These are phyloP conservation scores for Serinus canaria DNA, from an alignment of 2,113 vertebrate species.

Conservation along the genomic window DNA sequence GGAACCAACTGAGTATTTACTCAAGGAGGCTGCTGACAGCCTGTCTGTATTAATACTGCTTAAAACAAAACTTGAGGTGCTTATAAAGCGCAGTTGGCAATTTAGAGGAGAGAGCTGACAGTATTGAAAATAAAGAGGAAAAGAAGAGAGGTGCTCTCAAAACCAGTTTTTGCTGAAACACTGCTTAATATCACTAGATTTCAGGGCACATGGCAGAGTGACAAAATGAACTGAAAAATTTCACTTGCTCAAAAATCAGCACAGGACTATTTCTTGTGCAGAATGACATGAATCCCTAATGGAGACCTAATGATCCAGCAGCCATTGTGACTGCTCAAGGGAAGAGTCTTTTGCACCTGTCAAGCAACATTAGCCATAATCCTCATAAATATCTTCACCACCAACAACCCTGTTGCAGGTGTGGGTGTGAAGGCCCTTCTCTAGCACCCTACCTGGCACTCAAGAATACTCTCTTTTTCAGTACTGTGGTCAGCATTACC, in stretches of 20 bases:
- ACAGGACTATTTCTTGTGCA: background rate
- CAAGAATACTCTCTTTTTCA: background rate
- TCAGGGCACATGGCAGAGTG: background rate
- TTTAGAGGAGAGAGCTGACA: background rate
- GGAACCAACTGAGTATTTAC: background rate
- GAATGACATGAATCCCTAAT: background rate
- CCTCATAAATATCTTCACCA: background rate
- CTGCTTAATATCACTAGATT: background rate
- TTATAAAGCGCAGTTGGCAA: conserved; percentile 22
- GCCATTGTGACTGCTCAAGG: background rate
- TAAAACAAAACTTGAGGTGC: conserved; percentile 29
- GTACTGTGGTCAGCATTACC: background rate
- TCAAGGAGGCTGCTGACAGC: background rate
- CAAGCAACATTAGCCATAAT: background rate
- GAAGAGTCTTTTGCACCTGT: background rate
- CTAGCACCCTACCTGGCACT: background rate
- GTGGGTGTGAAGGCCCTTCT: background rate
- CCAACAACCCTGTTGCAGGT: fast-evolving
- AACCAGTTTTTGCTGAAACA: background rate
- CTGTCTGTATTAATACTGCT: conserved; percentile 32
- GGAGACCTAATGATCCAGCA: background rate
- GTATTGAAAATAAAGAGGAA: background rate
- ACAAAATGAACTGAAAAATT: conserved; percentile 9
- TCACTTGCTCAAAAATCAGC: background rate
- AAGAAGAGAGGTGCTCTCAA: background rate